Evolutionary conservation across 2,888 invertebrate species (phyloP), one percentile per base, ranked within the genome.

Genomic region (Tachystola acroxantha): DNA sequence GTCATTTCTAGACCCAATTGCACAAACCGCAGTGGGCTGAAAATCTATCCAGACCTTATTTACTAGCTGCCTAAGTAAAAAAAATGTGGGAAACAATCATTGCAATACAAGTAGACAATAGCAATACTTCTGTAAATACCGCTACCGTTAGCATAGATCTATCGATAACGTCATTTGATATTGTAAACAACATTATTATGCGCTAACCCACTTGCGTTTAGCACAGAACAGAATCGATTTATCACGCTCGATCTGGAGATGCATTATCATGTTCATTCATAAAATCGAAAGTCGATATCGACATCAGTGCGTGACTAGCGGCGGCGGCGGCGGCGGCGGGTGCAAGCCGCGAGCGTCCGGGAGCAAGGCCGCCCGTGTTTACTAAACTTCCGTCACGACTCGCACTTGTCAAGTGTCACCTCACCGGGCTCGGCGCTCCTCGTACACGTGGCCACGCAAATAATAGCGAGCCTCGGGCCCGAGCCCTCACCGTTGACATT

Each of bases 341-440:
- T 67, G 70, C 69, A 64, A 48, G 53, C 48, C 53, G 25, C 13
- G 25, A 3, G 57, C 27, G 59, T 53, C 61, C 68, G 66, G 81
- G 80, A 76, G 70, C 82, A 76, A 81, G 84, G 85, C 78, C 84
- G 79, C 43, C 65, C 51, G 51, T 85, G 85, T 85, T 85, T 85
- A 84, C 84, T 40, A 80, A 81, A 81, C 80, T 80, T 77, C 81
- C 79, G 82, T 71, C 76, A 74, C 74, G 69, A 68, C 61, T 64
- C 61, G 59, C 72, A 73, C 75, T 80, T 79, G 79, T 81, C 81
- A 81, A 72, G 70, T 66, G 59, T 57, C 37, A 36, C 32, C 32
- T 22, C 46, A 40, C 42, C n/a, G n/a, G 45, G 48, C 22, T 6
- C 6, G 2, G 7, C 22, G 22, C 7, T 22, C 22, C 22, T 37